phyloP scores from a whole-genome alignment of 2,113 vertebrate genomes.

The Malurus melanocephalus region DNA sequence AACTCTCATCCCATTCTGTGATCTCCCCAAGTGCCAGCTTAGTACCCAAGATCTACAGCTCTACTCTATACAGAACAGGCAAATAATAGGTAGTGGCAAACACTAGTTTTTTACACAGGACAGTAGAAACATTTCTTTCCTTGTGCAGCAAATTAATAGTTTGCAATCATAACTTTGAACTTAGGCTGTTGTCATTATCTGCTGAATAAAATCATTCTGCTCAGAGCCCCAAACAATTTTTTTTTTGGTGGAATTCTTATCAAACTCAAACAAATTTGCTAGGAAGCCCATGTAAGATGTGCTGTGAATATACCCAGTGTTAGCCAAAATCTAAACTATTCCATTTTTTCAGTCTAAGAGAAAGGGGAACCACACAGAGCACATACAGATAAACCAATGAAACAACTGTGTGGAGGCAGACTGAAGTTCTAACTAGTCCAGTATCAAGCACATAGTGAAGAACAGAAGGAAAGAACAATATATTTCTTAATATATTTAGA shows the following conservation, averaged over 20 bases:
- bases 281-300: background rate
- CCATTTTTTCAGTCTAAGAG: background rate
- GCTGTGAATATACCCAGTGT: background rate
- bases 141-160: background rate
- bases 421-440: background rate
- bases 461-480: background rate
- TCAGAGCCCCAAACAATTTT: fast-evolving
- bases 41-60: background rate
- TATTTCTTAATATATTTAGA: background rate
- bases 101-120: background rate
- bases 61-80: background rate
- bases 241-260: background rate
- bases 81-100: background rate
- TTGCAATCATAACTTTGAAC: background rate
- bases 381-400: background rate
- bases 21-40: background rate
- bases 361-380: background rate
- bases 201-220: background rate
- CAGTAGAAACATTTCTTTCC: background rate
- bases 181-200: background rate
- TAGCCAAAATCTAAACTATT: background rate
- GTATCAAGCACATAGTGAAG: background rate
- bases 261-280: background rate
- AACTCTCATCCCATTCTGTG: background rate
- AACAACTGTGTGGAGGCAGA: background rate